Conservation (phyloP, 1,140 invertebrate genomes). For the Megalonaias nervosa region DNA sequence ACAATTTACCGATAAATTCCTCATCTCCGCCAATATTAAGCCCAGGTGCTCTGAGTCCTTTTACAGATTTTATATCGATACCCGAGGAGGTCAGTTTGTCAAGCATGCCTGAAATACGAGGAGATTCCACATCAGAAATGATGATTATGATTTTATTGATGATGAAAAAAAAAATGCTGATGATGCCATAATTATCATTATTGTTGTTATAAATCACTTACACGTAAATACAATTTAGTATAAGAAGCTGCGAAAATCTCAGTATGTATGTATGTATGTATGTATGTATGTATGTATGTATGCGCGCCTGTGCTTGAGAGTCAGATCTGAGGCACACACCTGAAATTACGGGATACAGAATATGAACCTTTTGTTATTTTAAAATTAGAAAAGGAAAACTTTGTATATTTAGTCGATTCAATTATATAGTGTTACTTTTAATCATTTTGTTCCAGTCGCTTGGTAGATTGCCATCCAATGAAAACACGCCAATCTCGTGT, state of each 20-base stretch:
- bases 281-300: no score
- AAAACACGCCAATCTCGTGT: slow-evolving; percentile 90
- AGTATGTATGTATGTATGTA: no score
- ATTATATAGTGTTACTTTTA: slow-evolving; percentile 36
- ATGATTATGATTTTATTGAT: no score
- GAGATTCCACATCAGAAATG: no score
- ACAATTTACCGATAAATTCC: slow-evolving; percentile 78
- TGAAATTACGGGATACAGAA: background rate
- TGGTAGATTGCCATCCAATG: slow-evolving; percentile 73
- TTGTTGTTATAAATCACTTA: no score
- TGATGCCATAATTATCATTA: no score
- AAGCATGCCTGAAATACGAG: slow-evolving; percentile 36
- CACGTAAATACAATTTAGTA: no score
- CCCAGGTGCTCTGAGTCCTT: slow-evolving; percentile 92
- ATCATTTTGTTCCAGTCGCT: slow-evolving; percentile 38
- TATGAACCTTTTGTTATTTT: background rate
- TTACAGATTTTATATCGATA: slow-evolving; percentile 64
- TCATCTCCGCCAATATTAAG: slow-evolving; percentile 95
- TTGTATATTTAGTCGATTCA: background rate
- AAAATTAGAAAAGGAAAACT: background rate
- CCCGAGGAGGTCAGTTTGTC: slow-evolving; percentile 20
- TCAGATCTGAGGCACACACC: no score
- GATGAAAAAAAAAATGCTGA: no score
- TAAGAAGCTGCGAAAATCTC: no score
- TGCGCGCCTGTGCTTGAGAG: no score